phyloP scores from a whole-genome alignment of 37 sponge, comb jelly and placozoan species.

The Corticium candelabrum region DNA sequence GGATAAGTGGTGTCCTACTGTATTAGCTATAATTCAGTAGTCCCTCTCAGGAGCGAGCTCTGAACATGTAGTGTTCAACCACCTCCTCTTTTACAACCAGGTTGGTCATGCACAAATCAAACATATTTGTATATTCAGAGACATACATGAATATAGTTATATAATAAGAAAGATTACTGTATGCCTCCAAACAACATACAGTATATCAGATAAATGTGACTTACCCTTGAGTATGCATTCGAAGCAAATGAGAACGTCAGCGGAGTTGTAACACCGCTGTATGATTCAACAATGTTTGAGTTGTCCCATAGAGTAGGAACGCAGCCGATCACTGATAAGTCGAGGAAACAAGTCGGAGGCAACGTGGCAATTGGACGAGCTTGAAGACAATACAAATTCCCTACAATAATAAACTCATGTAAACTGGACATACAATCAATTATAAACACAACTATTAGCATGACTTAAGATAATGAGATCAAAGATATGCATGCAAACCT shows the following conservation, averaged over 20 bases:
- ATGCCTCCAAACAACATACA: too few relatives aligned
- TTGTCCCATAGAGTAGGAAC: slow-evolving; percentile 68
- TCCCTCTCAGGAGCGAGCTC: too few relatives aligned
- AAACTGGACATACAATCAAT: neutral
- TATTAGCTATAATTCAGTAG: too few relatives aligned
- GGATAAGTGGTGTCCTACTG: too few relatives aligned
- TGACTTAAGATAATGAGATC: neutral
- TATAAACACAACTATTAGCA: neutral
- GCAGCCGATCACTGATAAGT: slow-evolving; percentile 20
- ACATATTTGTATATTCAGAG: too few relatives aligned
- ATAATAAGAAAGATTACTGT: too few relatives aligned
- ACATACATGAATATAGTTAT: too few relatives aligned
- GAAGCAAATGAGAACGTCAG: slow-evolving; percentile 85
- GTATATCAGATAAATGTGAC: too few relatives aligned
- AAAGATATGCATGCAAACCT: slow-evolving; percentile 14
- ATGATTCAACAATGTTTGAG: slow-evolving; percentile 87
- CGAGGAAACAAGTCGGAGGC: slow-evolving; percentile 67
- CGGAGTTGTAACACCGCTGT: slow-evolving; percentile 75
- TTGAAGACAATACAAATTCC: slow-evolving; percentile 69
- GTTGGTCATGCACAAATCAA: too few relatives aligned
- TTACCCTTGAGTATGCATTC: slow-evolving; percentile 48
- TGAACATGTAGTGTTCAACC: too few relatives aligned
- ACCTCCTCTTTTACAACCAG: too few relatives aligned
- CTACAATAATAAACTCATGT: slow-evolving; percentile 6
- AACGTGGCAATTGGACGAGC: slow-evolving; percentile 75